Percentiles rank a stretch among this genome's conserved stretches.
These are phyloP conservation scores for Luscinia megarhynchos DNA, from an alignment of 2,797 vertebrate species.

Conservation along the genomic window DNA sequence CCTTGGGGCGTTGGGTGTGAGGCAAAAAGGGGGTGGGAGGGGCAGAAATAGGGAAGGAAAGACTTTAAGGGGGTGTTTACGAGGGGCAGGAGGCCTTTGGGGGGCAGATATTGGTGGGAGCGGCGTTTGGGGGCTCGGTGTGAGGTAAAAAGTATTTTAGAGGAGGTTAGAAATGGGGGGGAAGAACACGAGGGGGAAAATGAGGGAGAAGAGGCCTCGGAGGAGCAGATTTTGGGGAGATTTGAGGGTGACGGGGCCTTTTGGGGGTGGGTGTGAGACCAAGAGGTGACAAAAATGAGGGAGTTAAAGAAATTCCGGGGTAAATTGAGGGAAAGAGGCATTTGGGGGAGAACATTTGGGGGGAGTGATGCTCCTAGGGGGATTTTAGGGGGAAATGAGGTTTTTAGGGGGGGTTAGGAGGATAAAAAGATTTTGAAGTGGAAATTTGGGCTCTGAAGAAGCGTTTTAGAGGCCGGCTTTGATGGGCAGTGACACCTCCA, in stretches of 20 bases:
- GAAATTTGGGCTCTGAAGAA: neutral
- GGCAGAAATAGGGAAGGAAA: neutral
- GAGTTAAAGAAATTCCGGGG: accelerated
- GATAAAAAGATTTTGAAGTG: accelerated
- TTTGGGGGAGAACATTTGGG: neutral
- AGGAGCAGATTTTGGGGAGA: neutral
- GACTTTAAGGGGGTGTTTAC: accelerated
- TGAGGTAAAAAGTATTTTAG: neutral
- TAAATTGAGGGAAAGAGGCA: accelerated
- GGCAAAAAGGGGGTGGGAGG: neutral
- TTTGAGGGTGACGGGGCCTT: neutral
- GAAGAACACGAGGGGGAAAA: accelerated
- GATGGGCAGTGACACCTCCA: neutral
- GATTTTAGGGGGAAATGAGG: accelerated
- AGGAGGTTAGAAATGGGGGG: accelerated
- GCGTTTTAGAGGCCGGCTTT: neutral
- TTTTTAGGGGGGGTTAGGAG: neutral
- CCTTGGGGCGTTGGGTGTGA: neutral
- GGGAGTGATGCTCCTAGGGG: too few relatives aligned
- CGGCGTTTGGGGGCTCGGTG: too few relatives aligned
- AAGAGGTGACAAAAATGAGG: neutral
- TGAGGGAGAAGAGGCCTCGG: neutral
- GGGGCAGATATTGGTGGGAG: neutral
- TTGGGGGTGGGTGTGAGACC: neutral
- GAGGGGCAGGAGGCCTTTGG: neutral